These are phyloP conservation scores for Dascillus cervinus DNA, from an alignment of 2,888 invertebrate genomes.

Conservation along the genomic window DNA sequence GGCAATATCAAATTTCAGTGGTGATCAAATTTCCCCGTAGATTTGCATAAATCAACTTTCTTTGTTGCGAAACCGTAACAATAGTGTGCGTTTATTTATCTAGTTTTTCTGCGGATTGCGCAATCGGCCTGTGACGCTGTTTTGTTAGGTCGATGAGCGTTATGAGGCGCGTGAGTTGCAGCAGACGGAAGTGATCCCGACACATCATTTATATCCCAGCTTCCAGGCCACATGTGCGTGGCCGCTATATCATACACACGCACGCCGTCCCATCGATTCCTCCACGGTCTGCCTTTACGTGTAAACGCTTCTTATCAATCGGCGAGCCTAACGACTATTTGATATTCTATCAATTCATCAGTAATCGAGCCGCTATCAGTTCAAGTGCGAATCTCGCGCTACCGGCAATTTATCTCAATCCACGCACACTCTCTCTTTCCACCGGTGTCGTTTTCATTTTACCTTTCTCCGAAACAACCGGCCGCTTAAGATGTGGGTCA, in stretches of 20 bases:
- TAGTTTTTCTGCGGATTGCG: no score
- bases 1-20: no score
- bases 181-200: conserved; percentile 27
- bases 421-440: conserved; percentile 21
- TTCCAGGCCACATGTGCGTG: conserved; percentile 25
- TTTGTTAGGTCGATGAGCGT: conserved; percentile 27
- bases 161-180: conserved; percentile 27
- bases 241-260: conserved; percentile 22
- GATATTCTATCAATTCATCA: conserved; percentile 29
- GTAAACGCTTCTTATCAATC: conserved; percentile 22
- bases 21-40: no score
- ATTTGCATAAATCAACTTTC: conserved; percentile 15
- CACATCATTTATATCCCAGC: conserved; percentile 29
- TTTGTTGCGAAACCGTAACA: conserved; percentile 17
- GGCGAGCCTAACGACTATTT: conserved; percentile 24
- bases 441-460: conserved; percentile 22
- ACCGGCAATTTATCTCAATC: conserved; percentile 27
- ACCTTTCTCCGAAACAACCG: conserved; percentile 19
- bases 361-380: conserved; percentile 11
- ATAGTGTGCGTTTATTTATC: no score
- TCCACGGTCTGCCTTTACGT: conserved; percentile 10
- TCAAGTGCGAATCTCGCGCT: conserved; percentile 19
- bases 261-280: conserved; percentile 1
- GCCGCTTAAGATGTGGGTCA: conserved; percentile 14
- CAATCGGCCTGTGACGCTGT: no score